phyloP scores from a whole-genome alignment of 2,113 vertebrate species.

The Anarrhichthys ocellatus region DNA sequence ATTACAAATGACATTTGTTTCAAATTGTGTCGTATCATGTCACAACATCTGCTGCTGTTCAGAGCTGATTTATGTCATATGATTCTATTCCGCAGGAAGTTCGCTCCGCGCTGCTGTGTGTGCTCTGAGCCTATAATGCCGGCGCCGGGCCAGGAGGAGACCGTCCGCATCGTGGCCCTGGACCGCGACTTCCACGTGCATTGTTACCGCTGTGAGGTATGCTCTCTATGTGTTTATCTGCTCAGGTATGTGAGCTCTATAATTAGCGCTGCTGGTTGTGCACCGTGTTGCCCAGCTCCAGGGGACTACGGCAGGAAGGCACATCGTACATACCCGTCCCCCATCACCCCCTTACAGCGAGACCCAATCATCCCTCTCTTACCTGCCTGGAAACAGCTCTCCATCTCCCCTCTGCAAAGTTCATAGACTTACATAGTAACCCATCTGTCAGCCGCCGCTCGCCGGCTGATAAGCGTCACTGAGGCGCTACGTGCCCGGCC shows the following conservation, averaged over 20 bases:
- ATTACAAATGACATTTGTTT: background rate
- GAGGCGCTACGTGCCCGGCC: constrained; percentile 47
- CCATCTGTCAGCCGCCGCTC: constrained; percentile 47
- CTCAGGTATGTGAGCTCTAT: background rate
- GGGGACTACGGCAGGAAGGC: background rate
- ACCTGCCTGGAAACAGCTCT: constrained; percentile 59
- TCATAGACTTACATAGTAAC: constrained; percentile 62
- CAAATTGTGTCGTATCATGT: background rate
- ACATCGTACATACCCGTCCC: constrained; percentile 18
- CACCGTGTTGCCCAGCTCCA: background rate
- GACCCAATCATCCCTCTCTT: constrained; percentile 46
- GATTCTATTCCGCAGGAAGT: constrained; percentile 87
- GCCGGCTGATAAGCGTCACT: constrained; percentile 47
- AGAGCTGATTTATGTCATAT: background rate
- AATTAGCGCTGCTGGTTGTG: constrained; percentile 1
- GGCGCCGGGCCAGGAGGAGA: constrained; percentile 96
- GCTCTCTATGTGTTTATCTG: constrained; percentile 38
- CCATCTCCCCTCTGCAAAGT: constrained; percentile 53
- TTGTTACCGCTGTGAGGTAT: constrained; percentile 97
- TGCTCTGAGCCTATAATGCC: constrained; percentile 98
- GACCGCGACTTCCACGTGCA: constrained; percentile 98
- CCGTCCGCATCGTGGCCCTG: constrained; percentile 96
- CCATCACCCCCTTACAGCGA: constrained; percentile 42
- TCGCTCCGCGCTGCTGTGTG: constrained; percentile 96
- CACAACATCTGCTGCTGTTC: background rate